These are phyloP conservation scores for Anabas testudineus DNA, from an alignment of 2,797 vertebrate genomes.

Conservation along the genomic window DNA sequence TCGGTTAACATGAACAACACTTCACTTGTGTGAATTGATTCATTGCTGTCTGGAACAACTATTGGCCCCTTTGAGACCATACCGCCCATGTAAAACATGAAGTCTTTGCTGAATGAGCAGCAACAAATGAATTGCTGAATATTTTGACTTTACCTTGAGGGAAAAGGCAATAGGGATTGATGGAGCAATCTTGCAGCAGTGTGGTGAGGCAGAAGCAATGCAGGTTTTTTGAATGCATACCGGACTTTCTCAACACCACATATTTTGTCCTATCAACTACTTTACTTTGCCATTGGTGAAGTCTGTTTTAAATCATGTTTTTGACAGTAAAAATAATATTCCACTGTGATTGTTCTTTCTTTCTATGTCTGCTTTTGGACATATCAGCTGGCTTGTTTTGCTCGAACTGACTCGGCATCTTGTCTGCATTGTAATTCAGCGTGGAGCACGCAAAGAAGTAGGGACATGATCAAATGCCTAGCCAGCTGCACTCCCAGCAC, in stretches of 20 bases:
- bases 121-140: slow-evolving; percentile 71
- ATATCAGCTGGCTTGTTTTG: slow-evolving; percentile 52
- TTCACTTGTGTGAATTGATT: slow-evolving; percentile 64
- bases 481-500: slow-evolving; percentile 58
- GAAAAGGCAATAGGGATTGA: slow-evolving; percentile 54
- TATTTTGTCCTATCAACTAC: background rate
- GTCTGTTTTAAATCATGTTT: slow-evolving; percentile 7
- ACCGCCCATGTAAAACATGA: slow-evolving; percentile 60
- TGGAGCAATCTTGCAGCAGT: slow-evolving; percentile 55
- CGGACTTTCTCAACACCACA: background rate
- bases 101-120: slow-evolving; percentile 65
- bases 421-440: slow-evolving; percentile 69
- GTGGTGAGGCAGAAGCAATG: slow-evolving; percentile 31
- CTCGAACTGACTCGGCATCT: slow-evolving; percentile 72
- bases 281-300: background rate
- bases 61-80: slow-evolving; percentile 57
- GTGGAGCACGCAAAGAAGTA: slow-evolving; percentile 35
- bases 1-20: slow-evolving; percentile 48
- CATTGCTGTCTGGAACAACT: slow-evolving; percentile 52
- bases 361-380: slow-evolving; percentile 26
- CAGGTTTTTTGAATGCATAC: slow-evolving; percentile 26
- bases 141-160: slow-evolving; percentile 60
- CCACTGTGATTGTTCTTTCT: background rate
- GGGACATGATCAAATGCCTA: slow-evolving; percentile 59
- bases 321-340: slow-evolving; percentile 21